Conservation (phyloP, 1,140 invertebrate genomes). For the Dreissena polymorpha region DNA sequence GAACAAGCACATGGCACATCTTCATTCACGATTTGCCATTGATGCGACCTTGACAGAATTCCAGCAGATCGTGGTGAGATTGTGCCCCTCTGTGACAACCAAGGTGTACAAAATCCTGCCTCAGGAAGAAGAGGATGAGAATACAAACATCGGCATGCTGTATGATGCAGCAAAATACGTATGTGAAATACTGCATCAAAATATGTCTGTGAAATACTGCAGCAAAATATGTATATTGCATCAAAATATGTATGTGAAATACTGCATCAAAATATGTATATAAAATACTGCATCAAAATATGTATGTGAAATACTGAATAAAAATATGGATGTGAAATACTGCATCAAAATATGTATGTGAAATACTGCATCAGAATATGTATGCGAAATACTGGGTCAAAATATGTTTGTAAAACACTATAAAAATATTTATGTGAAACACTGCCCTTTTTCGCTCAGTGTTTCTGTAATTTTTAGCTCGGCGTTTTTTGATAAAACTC, state of each 20-base stretch:
- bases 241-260: background rate
- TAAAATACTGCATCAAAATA: background rate
- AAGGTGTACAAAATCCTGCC: constrained; percentile 73
- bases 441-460: too few species aligned
- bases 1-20: constrained; percentile 57
- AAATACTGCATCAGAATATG: too few species aligned
- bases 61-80: constrained; percentile 77
- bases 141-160: constrained; percentile 79
- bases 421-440: too few species aligned
- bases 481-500: too few species aligned
- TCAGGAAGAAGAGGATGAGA: constrained; percentile 57
- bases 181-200: background rate
- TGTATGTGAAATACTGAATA: background rate
- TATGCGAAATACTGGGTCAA: too few species aligned
- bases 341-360: too few species aligned
- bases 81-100: constrained; percentile 69
- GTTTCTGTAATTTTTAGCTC: too few species aligned
- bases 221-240: background rate
- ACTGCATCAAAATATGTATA: background rate
- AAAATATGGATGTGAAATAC: too few species aligned
- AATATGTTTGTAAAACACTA: too few species aligned
- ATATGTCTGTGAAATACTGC: background rate
- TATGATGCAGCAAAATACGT: constrained; percentile 70
- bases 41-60: constrained; percentile 82
- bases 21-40: constrained; percentile 71